Evolutionary conservation across 1,140 invertebrate genomes (phyloP).

Genomic region (Drosophila subobscura): DNA sequence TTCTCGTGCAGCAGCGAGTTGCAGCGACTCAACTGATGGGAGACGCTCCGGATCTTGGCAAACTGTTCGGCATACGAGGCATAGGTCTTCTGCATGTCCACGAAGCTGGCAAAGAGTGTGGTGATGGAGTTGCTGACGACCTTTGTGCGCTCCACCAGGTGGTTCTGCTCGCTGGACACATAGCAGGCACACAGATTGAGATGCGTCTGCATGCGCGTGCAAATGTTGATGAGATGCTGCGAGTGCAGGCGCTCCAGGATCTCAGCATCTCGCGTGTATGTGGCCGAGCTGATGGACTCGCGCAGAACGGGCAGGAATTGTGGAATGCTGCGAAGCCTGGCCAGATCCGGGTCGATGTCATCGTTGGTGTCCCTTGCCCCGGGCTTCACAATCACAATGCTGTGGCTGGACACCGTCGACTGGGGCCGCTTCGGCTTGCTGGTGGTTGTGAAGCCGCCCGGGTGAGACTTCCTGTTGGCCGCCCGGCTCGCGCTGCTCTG

Average conservation of each 20-base stretch:
- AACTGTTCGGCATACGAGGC: slow-evolving; percentile 93
- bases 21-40: slow-evolving; percentile 91
- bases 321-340: slow-evolving; percentile 91
- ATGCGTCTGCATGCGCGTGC: slow-evolving; percentile 85
- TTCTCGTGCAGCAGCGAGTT: slow-evolving; percentile 93
- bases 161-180: slow-evolving; percentile 89
- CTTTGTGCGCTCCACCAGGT: slow-evolving; percentile 88
- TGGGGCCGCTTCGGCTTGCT: slow-evolving; percentile 73
- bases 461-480: slow-evolving; percentile 61
- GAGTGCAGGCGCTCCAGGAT: slow-evolving; percentile 92
- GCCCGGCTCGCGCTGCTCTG: slow-evolving; percentile 57
- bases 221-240: slow-evolving; percentile 75
- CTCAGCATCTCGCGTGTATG: slow-evolving; percentile 93
- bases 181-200: slow-evolving; percentile 88
- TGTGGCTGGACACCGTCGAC: slow-evolving; percentile 84
- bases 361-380: slow-evolving; percentile 86
- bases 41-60: slow-evolving; percentile 90
- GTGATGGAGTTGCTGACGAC: slow-evolving; percentile 89
- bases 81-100: slow-evolving; percentile 93
- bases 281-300: slow-evolving; percentile 91
- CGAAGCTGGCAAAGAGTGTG: slow-evolving; percentile 88
- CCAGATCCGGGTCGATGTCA: slow-evolving; percentile 92
- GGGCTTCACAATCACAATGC: slow-evolving; percentile 94
- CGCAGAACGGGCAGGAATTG: slow-evolving; percentile 97
- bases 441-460: slow-evolving; percentile 51